Evolutionary conservation across 2,113 vertebrate species (phyloP).

Genomic region (Microcebus ravelobensis): DNA sequence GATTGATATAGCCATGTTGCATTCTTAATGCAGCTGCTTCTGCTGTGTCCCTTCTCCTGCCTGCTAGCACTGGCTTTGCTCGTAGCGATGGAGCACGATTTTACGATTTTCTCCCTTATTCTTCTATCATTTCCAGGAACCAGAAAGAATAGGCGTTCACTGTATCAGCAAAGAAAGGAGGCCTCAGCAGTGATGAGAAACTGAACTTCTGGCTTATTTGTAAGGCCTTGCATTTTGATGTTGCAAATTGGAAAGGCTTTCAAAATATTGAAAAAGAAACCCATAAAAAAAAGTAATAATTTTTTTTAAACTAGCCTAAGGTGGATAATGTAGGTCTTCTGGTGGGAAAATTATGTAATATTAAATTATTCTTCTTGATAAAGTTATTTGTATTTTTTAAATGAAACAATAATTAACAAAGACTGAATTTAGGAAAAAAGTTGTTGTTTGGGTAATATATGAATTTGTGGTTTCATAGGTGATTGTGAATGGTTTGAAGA

Average conservation of each 20-base stretch:
- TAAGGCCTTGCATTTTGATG: slow-evolving; percentile 43
- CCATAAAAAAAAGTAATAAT: slow-evolving; percentile 7
- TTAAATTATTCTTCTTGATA: slow-evolving; percentile 8
- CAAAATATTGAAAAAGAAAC: slow-evolving; percentile 18
- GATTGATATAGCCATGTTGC: background rate
- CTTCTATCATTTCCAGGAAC: background rate
- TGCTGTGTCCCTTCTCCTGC: background rate
- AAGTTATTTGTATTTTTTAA: background rate
- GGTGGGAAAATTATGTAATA: background rate
- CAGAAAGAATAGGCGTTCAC: background rate
- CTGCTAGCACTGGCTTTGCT: background rate
- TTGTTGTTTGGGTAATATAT: background rate
- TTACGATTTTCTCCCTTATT: background rate
- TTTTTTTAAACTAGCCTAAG: slow-evolving; percentile 20
- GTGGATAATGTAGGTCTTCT: background rate
- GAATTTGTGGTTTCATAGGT: slow-evolving; percentile 5
- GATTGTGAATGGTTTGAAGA: background rate
- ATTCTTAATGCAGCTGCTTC: background rate
- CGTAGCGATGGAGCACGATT: background rate
- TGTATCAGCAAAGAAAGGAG: background rate
- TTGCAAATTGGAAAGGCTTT: slow-evolving; percentile 26
- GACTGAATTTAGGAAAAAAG: background rate
- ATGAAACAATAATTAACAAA: slow-evolving; percentile 28
- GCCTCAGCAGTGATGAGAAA: background rate
- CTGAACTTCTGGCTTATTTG: background rate